Percentiles rank a stretch among this genome's conserved stretches.
Conservation (phyloP, 92 coral and sea anemone species). For the Epizoanthus fatuus region DNA sequence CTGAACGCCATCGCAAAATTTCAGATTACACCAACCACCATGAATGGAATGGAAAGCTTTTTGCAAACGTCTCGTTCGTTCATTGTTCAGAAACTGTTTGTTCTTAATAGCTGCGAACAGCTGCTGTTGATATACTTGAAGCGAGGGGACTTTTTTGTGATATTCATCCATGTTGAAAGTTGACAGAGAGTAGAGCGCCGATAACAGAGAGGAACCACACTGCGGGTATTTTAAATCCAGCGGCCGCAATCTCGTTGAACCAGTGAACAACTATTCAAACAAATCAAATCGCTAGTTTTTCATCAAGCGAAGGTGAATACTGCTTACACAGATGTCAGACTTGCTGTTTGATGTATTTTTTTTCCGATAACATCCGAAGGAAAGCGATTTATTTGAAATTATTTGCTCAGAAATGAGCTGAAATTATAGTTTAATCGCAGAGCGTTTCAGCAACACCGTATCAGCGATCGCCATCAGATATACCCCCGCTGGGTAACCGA, state of each 20-base stretch:
- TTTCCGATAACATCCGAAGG: neutral
- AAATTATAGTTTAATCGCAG: neutral
- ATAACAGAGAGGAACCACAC: neutral
- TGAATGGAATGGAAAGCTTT: neutral
- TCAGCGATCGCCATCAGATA: neutral
- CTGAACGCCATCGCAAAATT: neutral
- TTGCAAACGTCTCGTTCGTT: neutral
- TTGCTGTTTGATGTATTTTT: neutral
- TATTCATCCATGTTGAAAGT: neutral
- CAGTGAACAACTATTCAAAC: neutral
- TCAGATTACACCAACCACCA: no score
- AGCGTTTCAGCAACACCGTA: neutral
- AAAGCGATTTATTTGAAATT: neutral
- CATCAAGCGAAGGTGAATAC: neutral
- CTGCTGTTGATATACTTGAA: neutral
- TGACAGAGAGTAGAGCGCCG: neutral
- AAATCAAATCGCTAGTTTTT: neutral
- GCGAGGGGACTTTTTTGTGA: neutral
- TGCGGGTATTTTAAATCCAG: neutral
- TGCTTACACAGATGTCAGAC: neutral
- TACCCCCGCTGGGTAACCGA: neutral
- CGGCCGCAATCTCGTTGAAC: neutral
- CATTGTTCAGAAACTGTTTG: neutral
- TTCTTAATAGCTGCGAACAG: neutral
- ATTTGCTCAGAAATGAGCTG: constrained; percentile 6